Base-by-base conservation (phyloP, 30 jellyfish, hydroid and myxozoan species). In the Aurelia coerulea region DNA sequence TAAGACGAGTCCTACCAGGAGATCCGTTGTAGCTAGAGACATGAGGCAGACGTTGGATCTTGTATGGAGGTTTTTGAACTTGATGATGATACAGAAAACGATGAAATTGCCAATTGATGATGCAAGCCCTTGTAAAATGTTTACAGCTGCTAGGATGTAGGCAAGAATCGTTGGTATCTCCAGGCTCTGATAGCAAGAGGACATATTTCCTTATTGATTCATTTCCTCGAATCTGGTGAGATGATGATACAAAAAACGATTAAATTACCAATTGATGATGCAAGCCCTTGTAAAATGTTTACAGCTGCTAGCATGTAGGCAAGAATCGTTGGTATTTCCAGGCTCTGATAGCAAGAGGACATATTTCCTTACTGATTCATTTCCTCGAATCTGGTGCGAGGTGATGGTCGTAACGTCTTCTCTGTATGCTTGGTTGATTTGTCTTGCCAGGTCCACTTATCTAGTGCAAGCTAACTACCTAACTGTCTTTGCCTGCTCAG, bases 1-100 rank as follows among this genome's bases (percentile, higher is more conserved):
- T 10, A 82, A 34, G 33, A 81, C 18, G 31, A 31, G 16, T 10
- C 95, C 97, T 56, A 90, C 95, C 19, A 82, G 62, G 65, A 83
- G 56, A 68, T 90, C 97, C 4, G 95, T 71, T 33, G 78, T 63
- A 4, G 97, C 95, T 60, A 90, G 65, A 1, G 97, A 90, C 49
- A 65, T 51, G 13, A 80, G 68, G 54, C 87, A 54, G 46, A 34
- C 9, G 35, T 62, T 90, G 52, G 77, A 66, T 51, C 80, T 42
- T 42, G 91, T 63, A 9, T 89, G 85, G 1, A 56, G 67, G 35
- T 39, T 78, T 19, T 53, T 62, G 80, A 11, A 19, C 23, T 52
- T 59, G 52, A 32, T 41, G 4, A 70, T 18, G 17, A 90, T 75
- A 54, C 54, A 19, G 31, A 73, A 49, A 29, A 82, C 90, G 39